These are phyloP conservation scores for Sinella curviseta DNA, from an alignment of 1,140 invertebrate species.

Conservation along the genomic window DNA sequence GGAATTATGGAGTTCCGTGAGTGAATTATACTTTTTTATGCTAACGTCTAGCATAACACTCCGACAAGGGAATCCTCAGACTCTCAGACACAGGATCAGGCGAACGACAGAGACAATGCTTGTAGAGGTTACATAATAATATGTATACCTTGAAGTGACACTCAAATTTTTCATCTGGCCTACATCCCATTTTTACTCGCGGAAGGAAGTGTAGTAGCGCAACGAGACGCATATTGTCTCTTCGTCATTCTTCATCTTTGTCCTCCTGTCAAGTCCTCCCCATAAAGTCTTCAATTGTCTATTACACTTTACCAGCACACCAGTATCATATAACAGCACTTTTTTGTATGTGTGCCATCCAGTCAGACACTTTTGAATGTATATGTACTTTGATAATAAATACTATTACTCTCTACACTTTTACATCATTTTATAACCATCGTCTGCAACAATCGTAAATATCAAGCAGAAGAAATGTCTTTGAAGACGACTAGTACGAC, in stretches of 20 bases:
- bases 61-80: not conserved
- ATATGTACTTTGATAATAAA: no score
- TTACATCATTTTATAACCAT: no score
- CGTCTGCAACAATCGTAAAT: no score
- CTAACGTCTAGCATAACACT: not conserved
- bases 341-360: no score
- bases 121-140: not conserved
- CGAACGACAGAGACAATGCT: not conserved
- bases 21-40: not conserved
- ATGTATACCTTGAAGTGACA: not conserved
- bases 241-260: not conserved
- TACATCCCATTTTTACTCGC: no score
- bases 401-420: no score
- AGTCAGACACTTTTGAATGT: no score
- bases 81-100: not conserved
- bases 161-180: not conserved
- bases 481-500: no score
- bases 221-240: not conserved
- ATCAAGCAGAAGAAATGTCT: no score
- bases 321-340: no score
- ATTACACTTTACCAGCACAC: not conserved
- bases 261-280: not conserved
- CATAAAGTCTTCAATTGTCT: slow-evolving; percentile 8
- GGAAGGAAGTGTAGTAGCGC: not conserved
- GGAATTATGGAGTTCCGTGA: not conserved